Base-by-base conservation (phyloP, 2,113 vertebrate genomes). In the Gadus macrocephalus region DNA sequence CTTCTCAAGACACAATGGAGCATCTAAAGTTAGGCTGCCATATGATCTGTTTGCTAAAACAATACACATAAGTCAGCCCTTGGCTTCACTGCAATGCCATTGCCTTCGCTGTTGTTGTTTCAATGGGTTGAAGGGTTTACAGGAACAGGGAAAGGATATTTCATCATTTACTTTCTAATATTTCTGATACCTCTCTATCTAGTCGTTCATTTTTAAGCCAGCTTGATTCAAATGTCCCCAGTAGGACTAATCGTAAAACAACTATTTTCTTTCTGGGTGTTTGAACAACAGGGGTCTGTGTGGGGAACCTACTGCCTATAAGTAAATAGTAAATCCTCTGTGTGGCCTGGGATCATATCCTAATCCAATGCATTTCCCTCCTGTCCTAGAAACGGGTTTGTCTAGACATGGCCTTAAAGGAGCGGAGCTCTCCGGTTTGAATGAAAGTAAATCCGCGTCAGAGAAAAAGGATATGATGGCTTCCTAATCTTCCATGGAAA, bases 401-500 rank as follows among this genome's bases (percentile, higher is more conserved):
- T 86, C 84, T 85, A 84, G 85, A 86, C 88, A 67, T 9, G 67
- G 82, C 77, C 71, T 88, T 83, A 86, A 72, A 78, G 68, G 55
- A 70, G 79, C 15, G 62, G 35, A 58, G 66, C 62, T 80, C 65
- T 83, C 38, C 17, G 14, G 63, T 38, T 55, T 1, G 61, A 61
- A 71, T 62, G 75, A 74, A 42, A n/a, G 42, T n/a, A 35, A 72
- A 67, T 38, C 55, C 63, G 59, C 66, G 42, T 0, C 28, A 16
- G 25, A 53, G 64, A 72, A 63, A 64, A 73, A 59, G 0, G n/a
- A 38, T 42, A 53, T 25, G 63, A 75, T 17, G 59, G 22, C 14
- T 42, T 71, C 64, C 27, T 62, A 42, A 73, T 58, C 69, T 65
- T 71, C 69, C 59, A 38, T 1, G 64, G 65, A 71, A 6, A 4